Evolutionary conservation across 2,888 invertebrate species (phyloP).

Genomic region (Plusia festucae): DNA sequence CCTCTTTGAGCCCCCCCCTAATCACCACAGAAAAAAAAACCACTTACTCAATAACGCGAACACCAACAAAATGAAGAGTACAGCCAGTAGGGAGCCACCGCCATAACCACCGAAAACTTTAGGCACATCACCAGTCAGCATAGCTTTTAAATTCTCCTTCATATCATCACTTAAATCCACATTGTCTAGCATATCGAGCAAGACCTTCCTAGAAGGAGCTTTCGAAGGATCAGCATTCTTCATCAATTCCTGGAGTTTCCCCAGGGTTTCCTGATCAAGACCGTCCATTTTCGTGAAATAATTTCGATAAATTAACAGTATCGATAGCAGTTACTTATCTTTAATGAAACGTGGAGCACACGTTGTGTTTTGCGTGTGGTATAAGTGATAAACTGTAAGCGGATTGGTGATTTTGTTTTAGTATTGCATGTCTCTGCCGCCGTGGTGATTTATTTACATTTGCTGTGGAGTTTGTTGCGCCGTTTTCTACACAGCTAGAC

Average conservation of each 20-base stretch:
- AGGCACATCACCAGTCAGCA: slow-evolving; percentile 83
- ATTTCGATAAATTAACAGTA: slow-evolving; percentile 32
- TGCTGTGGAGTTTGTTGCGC: no score
- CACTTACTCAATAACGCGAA: slow-evolving; percentile 78
- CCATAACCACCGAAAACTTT: slow-evolving; percentile 74
- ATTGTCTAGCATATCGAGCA: slow-evolving; percentile 89
- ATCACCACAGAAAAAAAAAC: slow-evolving; percentile 41
- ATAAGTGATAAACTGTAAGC: slow-evolving; percentile 42
- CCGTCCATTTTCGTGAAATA: slow-evolving; percentile 61
- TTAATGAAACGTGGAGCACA: slow-evolving; percentile 68
- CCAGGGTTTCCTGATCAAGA: slow-evolving; percentile 60
- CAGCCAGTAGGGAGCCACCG: slow-evolving; percentile 68
- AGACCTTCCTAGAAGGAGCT: slow-evolving; percentile 86
- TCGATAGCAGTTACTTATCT: slow-evolving; percentile 40
- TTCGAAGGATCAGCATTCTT: slow-evolving; percentile 73
- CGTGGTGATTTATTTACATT: no score
- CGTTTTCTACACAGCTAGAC: no score
- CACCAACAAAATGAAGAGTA: slow-evolving; percentile 75
- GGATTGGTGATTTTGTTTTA: slow-evolving; percentile 9
- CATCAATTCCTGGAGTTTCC: slow-evolving; percentile 71
- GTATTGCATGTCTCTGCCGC: neutral
- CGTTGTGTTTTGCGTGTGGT: slow-evolving; percentile 58
- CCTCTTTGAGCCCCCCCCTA: neutral
- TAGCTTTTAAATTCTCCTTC: slow-evolving; percentile 88
- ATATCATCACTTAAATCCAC: slow-evolving; percentile 90